These are phyloP conservation scores for Stichopus horrens DNA, from an alignment of 53 echinoderm and acorn worm genomes.

Conservation along the genomic window DNA sequence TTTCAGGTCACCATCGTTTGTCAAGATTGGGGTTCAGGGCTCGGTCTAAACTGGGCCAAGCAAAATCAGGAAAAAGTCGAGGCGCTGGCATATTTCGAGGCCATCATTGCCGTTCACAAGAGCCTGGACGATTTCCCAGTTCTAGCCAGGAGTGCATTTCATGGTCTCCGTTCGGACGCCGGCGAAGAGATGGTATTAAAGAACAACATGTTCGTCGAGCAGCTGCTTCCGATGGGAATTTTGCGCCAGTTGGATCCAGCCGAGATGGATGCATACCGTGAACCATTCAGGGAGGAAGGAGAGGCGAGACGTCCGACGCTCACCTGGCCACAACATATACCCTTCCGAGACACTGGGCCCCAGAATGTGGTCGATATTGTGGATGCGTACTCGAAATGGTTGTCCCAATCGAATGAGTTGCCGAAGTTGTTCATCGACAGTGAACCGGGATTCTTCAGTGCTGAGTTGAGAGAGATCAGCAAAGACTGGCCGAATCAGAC, in stretches of 20 bases:
- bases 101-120: slow-evolving; percentile 18
- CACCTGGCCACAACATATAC: slow-evolving; percentile 88
- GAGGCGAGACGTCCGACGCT: slow-evolving; percentile 90
- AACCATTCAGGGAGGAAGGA: slow-evolving; percentile 72
- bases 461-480: slow-evolving; percentile 34
- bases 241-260: slow-evolving; percentile 62
- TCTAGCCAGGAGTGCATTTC: slow-evolving; percentile 55
- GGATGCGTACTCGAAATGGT: slow-evolving; percentile 64
- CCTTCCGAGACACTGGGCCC: slow-evolving; percentile 73
- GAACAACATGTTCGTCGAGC: slow-evolving; percentile 82
- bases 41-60: slow-evolving; percentile 81
- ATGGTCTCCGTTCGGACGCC: slow-evolving; percentile 65
- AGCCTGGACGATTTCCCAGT: slow-evolving; percentile 82
- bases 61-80: slow-evolving; percentile 71
- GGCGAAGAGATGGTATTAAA: slow-evolving; percentile 81
- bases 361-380: slow-evolving; percentile 78
- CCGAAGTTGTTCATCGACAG: slow-evolving; percentile 79
- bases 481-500: slow-evolving; percentile 80
- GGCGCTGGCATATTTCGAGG: slow-evolving; percentile 70
- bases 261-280: slow-evolving; percentile 81
- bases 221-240: slow-evolving; percentile 64
- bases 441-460: slow-evolving; percentile 75
- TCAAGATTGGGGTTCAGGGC: slow-evolving; percentile 84
- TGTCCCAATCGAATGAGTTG: slow-evolving; percentile 53
- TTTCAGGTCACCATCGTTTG: slow-evolving; percentile 59